Conservation (phyloP, 2,888 invertebrate genomes). For the Liodrosophila aerea region DNA sequence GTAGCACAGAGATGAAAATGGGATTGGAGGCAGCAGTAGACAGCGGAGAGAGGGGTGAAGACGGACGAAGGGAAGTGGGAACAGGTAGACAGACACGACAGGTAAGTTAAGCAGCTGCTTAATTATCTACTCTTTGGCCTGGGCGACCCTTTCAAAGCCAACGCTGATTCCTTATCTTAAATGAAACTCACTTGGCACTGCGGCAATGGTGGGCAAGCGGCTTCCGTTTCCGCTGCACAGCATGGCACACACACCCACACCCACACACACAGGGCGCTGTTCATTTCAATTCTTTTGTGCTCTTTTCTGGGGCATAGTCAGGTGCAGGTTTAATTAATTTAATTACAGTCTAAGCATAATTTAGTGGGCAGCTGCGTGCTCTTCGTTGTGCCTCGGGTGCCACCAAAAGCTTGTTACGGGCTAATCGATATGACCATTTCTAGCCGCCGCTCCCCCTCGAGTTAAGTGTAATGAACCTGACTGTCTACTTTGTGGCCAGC, state of each 20-base stretch:
- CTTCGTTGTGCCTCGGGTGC: slow-evolving; percentile 43
- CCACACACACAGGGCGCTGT: slow-evolving; percentile 14
- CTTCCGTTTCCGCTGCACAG: slow-evolving; percentile 55
- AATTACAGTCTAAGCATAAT: slow-evolving; percentile 79
- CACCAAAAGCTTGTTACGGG: slow-evolving; percentile 5
- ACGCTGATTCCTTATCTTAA: slow-evolving; percentile 73
- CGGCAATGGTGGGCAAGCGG: slow-evolving; percentile 31
- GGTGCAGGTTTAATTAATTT: slow-evolving; percentile 80
- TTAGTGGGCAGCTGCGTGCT: slow-evolving; percentile 70
- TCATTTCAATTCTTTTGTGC: slow-evolving; percentile 47
- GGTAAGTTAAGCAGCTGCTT: slow-evolving; percentile 65
- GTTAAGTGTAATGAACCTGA: slow-evolving; percentile 46
- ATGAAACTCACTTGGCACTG: slow-evolving; percentile 54
- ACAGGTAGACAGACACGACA: not conserved
- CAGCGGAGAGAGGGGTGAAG: not conserved
- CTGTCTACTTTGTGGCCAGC: not conserved
- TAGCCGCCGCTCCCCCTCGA: not conserved
- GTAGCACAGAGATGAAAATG: not conserved
- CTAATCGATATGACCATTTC: slow-evolving; percentile 59
- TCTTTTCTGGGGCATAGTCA: slow-evolving; percentile 48
- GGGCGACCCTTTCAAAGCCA: slow-evolving; percentile 52
- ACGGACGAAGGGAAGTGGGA: not conserved
- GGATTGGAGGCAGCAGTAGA: not conserved
- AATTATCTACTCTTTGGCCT: slow-evolving; percentile 57
- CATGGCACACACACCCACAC: slow-evolving; percentile 1